Percentiles rank a stretch among this genome's conserved stretches.
Conservation (phyloP, 2,888 invertebrate species). For the Tipula helvola region DNA sequence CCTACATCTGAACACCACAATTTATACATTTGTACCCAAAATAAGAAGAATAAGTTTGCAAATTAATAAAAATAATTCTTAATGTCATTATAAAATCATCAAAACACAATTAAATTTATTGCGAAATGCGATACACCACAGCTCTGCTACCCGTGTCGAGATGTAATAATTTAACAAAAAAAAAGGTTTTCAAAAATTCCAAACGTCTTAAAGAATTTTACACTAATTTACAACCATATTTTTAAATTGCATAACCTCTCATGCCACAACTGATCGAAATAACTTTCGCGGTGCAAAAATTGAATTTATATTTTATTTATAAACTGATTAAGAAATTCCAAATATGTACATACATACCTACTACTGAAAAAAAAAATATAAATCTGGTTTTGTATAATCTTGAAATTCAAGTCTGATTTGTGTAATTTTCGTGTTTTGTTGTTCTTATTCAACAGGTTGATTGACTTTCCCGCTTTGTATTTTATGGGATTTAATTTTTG, state of each 20-base stretch:
- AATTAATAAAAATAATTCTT: not conserved
- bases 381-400: not conserved
- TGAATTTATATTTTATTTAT: not conserved
- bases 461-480: not conserved
- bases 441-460: not conserved
- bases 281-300: not conserved
- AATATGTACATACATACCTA: not conserved
- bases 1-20: not conserved
- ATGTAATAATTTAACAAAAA: not conserved
- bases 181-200: not conserved
- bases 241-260: not conserved
- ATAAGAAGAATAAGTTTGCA: not conserved
- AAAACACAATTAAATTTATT: not conserved
- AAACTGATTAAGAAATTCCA: not conserved
- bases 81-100: not conserved
- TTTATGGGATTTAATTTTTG: not conserved
- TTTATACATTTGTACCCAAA: not conserved
- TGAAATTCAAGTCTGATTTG: not conserved
- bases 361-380: not conserved
- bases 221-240: too few relatives aligned
- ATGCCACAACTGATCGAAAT: not conserved
- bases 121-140: not conserved
- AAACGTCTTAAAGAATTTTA: not conserved
- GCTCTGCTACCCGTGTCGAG: not conserved
- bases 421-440: not conserved